A percentile compares a stretch with the other conserved stretches of the same genome.
phyloP scores from a whole-genome alignment of 2,888 invertebrate genomes.

The Eudemis profundana region DNA sequence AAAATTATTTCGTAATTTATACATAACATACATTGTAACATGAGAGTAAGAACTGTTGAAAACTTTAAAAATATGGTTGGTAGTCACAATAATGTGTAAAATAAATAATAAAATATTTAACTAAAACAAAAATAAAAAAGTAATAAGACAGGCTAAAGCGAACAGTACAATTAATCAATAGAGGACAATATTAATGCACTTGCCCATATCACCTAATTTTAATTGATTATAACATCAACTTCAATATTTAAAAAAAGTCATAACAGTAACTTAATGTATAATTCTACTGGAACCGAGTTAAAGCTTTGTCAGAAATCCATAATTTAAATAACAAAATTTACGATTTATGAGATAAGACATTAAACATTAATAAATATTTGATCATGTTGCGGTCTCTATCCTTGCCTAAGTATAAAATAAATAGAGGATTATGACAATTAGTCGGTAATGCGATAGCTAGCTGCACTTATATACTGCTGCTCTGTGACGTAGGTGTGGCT shows the following conservation, averaged over 20 bases:
- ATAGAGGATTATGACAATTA: conserved; percentile 65
- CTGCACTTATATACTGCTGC: conserved; percentile 22
- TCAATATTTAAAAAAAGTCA: conserved; percentile 81
- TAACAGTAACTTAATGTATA: conserved; percentile 85
- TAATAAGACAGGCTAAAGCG: conserved; percentile 80
- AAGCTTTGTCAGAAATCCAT: conserved; percentile 84
- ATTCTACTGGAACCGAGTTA: conserved; percentile 85
- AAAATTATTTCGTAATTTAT: conserved; percentile 53
- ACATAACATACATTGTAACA: conserved; percentile 62
- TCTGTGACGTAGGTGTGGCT: neutral
- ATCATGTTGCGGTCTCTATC: conserved; percentile 77
- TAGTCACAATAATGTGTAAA: conserved; percentile 72
- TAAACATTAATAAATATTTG: conserved; percentile 85
- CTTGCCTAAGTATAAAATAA: conserved; percentile 64
- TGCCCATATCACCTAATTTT: conserved; percentile 83
- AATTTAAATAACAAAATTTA: conserved; percentile 84
- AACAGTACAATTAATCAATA: conserved; percentile 81
- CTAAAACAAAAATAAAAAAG: conserved; percentile 82
- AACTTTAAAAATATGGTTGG: conserved; percentile 66
- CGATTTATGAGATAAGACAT: conserved; percentile 80
- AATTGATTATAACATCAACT: conserved; percentile 84
- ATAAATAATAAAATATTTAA: conserved; percentile 85
- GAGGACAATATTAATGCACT: conserved; percentile 84
- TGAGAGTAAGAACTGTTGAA: conserved; percentile 64
- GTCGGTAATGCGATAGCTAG: conserved; percentile 60